Evolutionary conservation across 2,797 vertebrate genomes (phyloP).

Genomic region (Brotula barbata): DNA sequence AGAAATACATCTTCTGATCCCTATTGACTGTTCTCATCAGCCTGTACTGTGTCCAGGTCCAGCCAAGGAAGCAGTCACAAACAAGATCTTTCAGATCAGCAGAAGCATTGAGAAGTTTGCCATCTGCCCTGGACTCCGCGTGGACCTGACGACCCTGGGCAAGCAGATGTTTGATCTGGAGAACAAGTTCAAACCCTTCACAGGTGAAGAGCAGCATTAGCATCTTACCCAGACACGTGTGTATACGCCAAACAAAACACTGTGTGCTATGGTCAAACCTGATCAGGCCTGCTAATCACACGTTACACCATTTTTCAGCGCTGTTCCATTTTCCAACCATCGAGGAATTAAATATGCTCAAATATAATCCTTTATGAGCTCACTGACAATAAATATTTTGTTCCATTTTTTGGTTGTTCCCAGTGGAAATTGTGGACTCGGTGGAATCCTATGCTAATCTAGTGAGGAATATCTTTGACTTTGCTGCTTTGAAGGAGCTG

Average conservation of each 20-base stretch:
- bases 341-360: background rate
- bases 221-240: background rate
- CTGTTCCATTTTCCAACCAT: background rate
- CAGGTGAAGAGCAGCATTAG: slow-evolving; percentile 75
- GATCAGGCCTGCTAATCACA: background rate
- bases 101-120: slow-evolving; percentile 92
- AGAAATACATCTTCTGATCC: slow-evolving; percentile 2
- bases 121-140: slow-evolving; percentile 90
- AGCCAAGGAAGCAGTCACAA: slow-evolving; percentile 86
- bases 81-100: slow-evolving; percentile 96
- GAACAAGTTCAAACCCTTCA: slow-evolving; percentile 97
- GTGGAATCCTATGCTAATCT: slow-evolving; percentile 93
- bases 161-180: slow-evolving; percentile 95
- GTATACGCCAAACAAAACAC: no score
- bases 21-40: background rate
- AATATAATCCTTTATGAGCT: background rate
- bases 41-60: slow-evolving; percentile 79
- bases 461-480: slow-evolving; percentile 95
- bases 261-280: no score
- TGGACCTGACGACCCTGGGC: slow-evolving; percentile 89
- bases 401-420: slow-evolving; percentile 14
- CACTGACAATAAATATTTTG: background rate
- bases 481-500: slow-evolving; percentile 89
- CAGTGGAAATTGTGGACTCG: slow-evolving; percentile 96
- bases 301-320: background rate